phyloP scores from a whole-genome alignment of 2,888 invertebrate species.

The Ophion ventricosus region DNA sequence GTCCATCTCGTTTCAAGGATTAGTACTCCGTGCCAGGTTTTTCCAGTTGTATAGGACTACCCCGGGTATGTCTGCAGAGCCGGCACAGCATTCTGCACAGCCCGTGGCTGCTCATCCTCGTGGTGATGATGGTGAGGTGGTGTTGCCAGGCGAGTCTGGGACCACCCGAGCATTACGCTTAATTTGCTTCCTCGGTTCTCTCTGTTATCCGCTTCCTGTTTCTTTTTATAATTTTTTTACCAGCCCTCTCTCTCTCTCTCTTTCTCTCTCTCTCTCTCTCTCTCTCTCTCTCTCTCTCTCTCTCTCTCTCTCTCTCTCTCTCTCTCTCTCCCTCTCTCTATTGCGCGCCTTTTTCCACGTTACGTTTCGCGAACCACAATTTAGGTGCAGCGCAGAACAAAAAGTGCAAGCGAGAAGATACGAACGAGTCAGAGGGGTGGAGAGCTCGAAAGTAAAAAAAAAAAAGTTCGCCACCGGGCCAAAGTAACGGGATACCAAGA shows the following conservation, averaged over 20 bases:
- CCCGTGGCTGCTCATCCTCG: constrained; percentile 43
- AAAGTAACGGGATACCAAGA: constrained; percentile 1
- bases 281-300: constrained; percentile 8
- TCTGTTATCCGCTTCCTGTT: constrained; percentile 47
- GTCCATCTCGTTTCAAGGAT: constrained; percentile 33
- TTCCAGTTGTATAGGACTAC: constrained; percentile 50
- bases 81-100: background rate
- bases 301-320: constrained; percentile 3
- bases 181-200: constrained; percentile 71
- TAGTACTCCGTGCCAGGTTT: constrained; percentile 62
- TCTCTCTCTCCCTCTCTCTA: background rate
- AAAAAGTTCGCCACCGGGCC: constrained; percentile 32
- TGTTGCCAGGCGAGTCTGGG: constrained; percentile 51
- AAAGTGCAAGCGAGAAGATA: constrained; percentile 23
- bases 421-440: constrained; percentile 4
- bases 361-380: constrained; percentile 52
- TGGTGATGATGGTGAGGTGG: background rate
- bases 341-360: constrained; percentile 15
- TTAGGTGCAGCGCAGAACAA: constrained; percentile 29
- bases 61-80: constrained; percentile 47
- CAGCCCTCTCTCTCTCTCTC: constrained; percentile 17
- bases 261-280: background rate
- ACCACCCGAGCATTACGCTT: constrained; percentile 69
- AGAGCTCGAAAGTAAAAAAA: constrained; percentile 54
- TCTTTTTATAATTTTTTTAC: constrained; percentile 27